Evolutionary conservation across 2,888 invertebrate genomes (phyloP), one percentile per base, ranked within the genome.

Genomic region (Eudemis profundana): DNA sequence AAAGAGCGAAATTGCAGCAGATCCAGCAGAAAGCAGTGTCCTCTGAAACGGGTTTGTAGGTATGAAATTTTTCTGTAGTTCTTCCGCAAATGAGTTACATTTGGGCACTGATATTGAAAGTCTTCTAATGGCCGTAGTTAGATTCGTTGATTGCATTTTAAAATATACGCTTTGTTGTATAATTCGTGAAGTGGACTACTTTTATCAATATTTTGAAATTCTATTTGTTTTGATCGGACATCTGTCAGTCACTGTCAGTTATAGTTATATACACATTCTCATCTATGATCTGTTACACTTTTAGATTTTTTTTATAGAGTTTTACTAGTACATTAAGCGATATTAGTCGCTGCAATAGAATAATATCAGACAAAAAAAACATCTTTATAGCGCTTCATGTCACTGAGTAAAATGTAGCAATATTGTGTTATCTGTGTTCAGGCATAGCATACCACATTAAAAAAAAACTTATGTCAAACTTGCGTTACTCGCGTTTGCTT

Each of bases 1-100:
- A 8, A 96, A 77, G 46, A 99, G 87, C 0, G 98, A 95, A 60
- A 97, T 93, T 23, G 95, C 89, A 17, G 98, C 97, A n/a, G 98
- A 97, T 7, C 99, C 99, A n/a, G 95, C 91, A 14, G 96, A 93
- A 38, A 99, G 92, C 12, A 98, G 75, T 0, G 94, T 80, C 83
- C 94, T 96, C 92, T 99, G 99, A 73, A 98, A 93, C 50, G 83
- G 69, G 67, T 93, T 95, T 23, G 94, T 94, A 57, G 93, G 88
- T 62, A 96, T 95, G 75, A 94, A 95, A 75, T 95, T 93, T 68
- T 86, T 86, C 50, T 93, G 78, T 81, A 94, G 94, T 78, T 96
- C 95, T 70, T 93, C 91, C 59, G 93, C 86, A 77, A 95, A 96
- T 61, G 79, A 82, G 70, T 87, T 87, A 50, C 68, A 77, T 69